phyloP scores from a whole-genome alignment of 2,113 vertebrate genomes.

The Trogon surrucura region DNA sequence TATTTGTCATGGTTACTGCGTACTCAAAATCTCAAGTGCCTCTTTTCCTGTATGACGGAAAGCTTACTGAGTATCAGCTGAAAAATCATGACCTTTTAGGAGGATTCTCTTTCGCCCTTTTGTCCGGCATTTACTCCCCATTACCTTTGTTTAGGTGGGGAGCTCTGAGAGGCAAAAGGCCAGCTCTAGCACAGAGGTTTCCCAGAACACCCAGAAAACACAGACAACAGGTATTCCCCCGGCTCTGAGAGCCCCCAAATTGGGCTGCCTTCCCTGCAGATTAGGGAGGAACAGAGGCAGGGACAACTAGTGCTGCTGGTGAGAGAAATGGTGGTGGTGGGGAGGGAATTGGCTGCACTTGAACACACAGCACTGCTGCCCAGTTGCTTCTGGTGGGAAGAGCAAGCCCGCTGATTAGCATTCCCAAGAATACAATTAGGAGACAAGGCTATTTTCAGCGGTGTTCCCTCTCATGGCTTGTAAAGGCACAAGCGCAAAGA shows the following conservation, averaged over 20 bases:
- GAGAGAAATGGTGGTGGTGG: neutral
- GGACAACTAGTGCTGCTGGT: neutral
- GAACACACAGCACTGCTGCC: neutral
- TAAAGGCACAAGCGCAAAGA: conserved; percentile 43
- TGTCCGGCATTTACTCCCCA: neutral
- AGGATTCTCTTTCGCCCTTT: neutral
- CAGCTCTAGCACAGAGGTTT: neutral
- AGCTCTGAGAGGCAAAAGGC: neutral
- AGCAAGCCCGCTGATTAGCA: conserved; percentile 17
- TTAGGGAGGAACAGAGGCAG: neutral
- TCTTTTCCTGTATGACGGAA: conserved; percentile 38
- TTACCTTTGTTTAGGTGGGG: neutral
- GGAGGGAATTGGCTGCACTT: neutral
- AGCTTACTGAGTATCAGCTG: neutral
- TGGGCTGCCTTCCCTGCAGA: neutral
- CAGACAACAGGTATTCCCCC: neutral
- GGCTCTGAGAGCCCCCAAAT: neutral
- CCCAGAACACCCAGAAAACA: neutral
- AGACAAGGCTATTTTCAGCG: conserved; percentile 45
- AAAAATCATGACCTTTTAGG: neutral
- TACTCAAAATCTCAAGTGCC: conserved; percentile 62
- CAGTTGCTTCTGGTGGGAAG: conserved; percentile 21
- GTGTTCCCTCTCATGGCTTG: conserved; percentile 27
- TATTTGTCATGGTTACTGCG: conserved; percentile 64
- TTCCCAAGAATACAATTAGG: conserved; percentile 51